Conservation (phyloP, 2,113 vertebrate species). For the Danio rerio region DNA sequence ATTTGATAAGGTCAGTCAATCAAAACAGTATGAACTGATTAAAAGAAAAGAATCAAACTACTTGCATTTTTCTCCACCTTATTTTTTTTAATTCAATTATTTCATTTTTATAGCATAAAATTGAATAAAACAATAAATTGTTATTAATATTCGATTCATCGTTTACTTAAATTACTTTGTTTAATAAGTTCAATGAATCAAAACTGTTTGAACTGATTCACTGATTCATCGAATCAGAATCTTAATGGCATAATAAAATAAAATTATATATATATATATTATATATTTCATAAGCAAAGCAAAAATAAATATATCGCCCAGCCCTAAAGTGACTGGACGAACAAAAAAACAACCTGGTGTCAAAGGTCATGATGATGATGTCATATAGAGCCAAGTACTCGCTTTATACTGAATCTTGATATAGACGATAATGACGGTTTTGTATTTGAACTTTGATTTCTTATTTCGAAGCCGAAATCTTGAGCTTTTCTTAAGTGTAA, state of each 20-base stretch:
- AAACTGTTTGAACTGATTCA: not conserved
- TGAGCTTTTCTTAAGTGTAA: not conserved
- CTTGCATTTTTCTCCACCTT: no score
- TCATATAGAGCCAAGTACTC: not conserved
- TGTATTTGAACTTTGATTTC: not conserved
- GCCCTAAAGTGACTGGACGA: not conserved
- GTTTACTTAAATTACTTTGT: no score
- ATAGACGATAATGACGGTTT: not conserved
- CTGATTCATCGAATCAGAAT: not conserved
- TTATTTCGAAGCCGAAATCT: not conserved
- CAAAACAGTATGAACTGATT: not conserved
- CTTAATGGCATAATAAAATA: not conserved
- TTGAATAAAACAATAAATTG: no score
- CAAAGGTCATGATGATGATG: slow-evolving; percentile 15
- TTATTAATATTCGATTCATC: no score
- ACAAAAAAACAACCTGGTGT: not conserved
- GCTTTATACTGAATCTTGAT: not conserved
- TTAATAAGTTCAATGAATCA: not conserved
- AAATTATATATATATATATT: not conserved
- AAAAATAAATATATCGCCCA: not conserved
- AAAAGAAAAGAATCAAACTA: no score
- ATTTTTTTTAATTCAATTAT: no score
- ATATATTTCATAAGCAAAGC: not conserved
- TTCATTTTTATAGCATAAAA: no score
- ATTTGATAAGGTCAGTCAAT: no score